Percentiles rank a stretch among this genome's conserved stretches.
Evolutionary conservation across 2,113 vertebrate genomes (phyloP).

Genomic region (Rhinopithecus roxellana): DNA sequence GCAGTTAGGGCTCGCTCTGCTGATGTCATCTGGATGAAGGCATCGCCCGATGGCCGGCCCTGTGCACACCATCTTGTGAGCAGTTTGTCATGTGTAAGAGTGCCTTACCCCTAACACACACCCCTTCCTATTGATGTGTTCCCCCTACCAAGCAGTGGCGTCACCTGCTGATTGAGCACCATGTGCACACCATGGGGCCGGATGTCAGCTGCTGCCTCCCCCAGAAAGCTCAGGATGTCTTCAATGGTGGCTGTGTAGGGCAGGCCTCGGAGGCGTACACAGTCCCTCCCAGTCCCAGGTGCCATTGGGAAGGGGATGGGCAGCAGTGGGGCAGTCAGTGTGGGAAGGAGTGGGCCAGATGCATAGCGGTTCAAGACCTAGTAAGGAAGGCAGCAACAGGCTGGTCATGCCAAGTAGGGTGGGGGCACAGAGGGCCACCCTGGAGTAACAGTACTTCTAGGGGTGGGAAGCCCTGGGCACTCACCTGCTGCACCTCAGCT

Average conservation of each 20-base stretch:
- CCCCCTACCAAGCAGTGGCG: neutral
- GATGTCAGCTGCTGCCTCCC: slow-evolving; percentile 94
- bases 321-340: slow-evolving; percentile 90
- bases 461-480: neutral
- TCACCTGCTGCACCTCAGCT: slow-evolving; percentile 97
- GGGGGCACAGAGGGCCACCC: neutral
- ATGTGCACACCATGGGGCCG: slow-evolving; percentile 97
- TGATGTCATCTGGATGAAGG: slow-evolving; percentile 98
- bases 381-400: neutral
- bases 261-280: slow-evolving; percentile 93
- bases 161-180: slow-evolving; percentile 98
- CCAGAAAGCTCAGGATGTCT: slow-evolving; percentile 97
- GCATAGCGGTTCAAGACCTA: slow-evolving; percentile 96
- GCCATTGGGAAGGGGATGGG: slow-evolving; percentile 90
- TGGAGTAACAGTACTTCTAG: neutral
- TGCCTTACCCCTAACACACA: neutral
- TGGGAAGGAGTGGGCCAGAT: slow-evolving; percentile 94
- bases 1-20: slow-evolving; percentile 93
- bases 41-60: slow-evolving; percentile 96
- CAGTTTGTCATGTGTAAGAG: neutral
- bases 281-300: slow-evolving; percentile 89
- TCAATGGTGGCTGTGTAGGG: slow-evolving; percentile 96
- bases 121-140: neutral
- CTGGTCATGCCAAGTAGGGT: neutral
- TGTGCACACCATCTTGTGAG: slow-evolving; percentile 72